phyloP scores from a whole-genome alignment of 2,888 invertebrate species.

The Nomada fucata region DNA sequence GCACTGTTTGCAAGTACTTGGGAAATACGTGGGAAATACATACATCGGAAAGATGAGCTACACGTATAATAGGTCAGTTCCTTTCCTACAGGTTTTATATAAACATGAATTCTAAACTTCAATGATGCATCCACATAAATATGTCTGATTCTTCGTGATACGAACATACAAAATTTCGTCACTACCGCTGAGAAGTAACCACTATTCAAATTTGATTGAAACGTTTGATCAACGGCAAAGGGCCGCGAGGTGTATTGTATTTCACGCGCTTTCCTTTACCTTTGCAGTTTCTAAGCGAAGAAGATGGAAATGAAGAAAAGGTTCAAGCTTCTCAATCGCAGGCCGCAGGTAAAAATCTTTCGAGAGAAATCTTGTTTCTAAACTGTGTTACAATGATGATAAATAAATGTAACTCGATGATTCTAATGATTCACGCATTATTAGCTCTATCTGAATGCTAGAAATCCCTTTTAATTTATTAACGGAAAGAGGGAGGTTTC shows the following conservation, averaged over 20 bases:
- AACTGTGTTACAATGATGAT: constrained; percentile 30
- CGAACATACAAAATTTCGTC: constrained; percentile 76
- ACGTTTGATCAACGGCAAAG: too few species aligned
- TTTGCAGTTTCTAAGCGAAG: too few species aligned
- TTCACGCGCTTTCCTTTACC: too few species aligned
- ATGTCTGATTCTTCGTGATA: constrained; percentile 73
- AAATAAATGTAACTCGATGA: constrained; percentile 52
- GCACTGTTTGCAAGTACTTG: too few species aligned
- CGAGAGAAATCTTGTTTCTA: not conserved
- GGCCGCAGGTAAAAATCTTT: constrained; percentile 8
- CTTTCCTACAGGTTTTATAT: not conserved
- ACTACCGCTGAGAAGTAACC: constrained; percentile 79
- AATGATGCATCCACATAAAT: constrained; percentile 67
- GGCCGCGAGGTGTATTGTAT: too few species aligned
- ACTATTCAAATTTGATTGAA: not conserved
- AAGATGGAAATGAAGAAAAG: not conserved
- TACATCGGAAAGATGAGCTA: constrained; percentile 13
- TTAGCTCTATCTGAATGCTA: constrained; percentile 81
- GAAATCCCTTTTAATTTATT: not conserved
- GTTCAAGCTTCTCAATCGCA: not conserved
- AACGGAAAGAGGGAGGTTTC: not conserved
- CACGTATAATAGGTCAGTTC: too few species aligned
- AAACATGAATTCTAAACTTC: constrained; percentile 13
- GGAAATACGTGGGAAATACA: not conserved
- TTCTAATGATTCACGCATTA: constrained; percentile 76